Conservation (phyloP, 2,797 vertebrate species). For the Pantherophis vulpinus region DNA sequence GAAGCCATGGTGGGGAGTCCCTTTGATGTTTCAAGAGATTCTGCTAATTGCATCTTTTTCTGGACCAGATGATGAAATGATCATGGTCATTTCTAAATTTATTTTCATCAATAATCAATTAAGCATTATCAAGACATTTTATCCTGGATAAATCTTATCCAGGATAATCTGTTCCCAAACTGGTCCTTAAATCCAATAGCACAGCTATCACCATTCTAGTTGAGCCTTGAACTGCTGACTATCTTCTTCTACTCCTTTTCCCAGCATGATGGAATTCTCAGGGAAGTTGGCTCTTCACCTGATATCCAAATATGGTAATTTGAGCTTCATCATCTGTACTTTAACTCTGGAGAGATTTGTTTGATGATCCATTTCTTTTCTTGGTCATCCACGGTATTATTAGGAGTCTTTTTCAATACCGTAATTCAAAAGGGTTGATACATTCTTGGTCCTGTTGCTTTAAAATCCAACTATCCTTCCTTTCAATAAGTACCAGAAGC, state of each 20-base stretch:
- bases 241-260: neutral
- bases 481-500: neutral
- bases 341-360: neutral
- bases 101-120: neutral
- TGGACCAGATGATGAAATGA: neutral
- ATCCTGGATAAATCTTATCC: neutral
- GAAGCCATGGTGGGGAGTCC: neutral
- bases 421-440: neutral
- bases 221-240: neutral
- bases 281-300: neutral
- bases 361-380: neutral
- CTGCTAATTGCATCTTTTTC: neutral
- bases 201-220: neutral
- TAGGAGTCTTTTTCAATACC: neutral
- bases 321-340: neutral
- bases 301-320: neutral
- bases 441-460: neutral
- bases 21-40: neutral
- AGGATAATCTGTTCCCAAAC: neutral
- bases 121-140: neutral
- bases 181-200: neutral
- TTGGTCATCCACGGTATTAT: neutral
- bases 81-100: neutral
- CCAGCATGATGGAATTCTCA: neutral
- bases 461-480: neutral